Percentiles rank a stretch among this genome's conserved stretches.
These are phyloP conservation scores for Petromus typicus DNA, from an alignment of 2,113 vertebrate genomes.

Conservation along the genomic window DNA sequence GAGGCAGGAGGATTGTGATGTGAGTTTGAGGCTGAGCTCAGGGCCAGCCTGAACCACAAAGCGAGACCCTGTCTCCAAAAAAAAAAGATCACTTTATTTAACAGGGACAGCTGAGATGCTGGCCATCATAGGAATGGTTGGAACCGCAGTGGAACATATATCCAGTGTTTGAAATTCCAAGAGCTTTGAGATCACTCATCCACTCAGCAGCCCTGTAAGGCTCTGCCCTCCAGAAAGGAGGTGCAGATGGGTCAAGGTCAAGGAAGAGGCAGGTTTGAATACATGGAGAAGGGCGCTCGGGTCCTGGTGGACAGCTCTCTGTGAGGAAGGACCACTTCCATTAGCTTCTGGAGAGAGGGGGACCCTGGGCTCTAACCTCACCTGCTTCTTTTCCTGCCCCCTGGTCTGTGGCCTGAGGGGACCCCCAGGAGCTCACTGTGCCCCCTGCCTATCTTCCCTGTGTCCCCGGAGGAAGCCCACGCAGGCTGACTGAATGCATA, in stretches of 20 bases:
- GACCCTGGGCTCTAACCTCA: background rate
- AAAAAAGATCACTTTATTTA: background rate
- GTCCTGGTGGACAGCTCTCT: fast-evolving
- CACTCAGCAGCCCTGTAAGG: background rate
- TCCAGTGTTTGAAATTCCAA: fast-evolving
- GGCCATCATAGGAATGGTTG: fast-evolving
- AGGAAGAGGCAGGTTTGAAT: background rate
- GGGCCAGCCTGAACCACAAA: too few relatives aligned
- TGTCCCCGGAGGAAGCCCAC: slow-evolving; percentile 80
- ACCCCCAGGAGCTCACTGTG: background rate
- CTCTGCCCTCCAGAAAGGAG: background rate
- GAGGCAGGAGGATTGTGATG: too few relatives aligned
- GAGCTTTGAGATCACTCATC: fast-evolving
- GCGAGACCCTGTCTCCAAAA: too few relatives aligned
- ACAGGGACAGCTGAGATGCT: background rate
- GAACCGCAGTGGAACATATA: fast-evolving
- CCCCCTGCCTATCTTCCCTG: slow-evolving; percentile 30
- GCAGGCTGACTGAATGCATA: slow-evolving; percentile 95
- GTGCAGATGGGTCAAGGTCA: background rate
- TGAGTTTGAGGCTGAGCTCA: too few relatives aligned
- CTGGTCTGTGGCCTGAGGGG: background rate
- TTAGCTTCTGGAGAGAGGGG: background rate
- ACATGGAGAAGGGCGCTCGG: background rate
- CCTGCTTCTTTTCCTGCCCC: background rate
- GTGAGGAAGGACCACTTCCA: background rate